Evolutionary conservation across 2,113 vertebrate genomes (phyloP).

Genomic region (Aspidoscelis tigris): DNA sequence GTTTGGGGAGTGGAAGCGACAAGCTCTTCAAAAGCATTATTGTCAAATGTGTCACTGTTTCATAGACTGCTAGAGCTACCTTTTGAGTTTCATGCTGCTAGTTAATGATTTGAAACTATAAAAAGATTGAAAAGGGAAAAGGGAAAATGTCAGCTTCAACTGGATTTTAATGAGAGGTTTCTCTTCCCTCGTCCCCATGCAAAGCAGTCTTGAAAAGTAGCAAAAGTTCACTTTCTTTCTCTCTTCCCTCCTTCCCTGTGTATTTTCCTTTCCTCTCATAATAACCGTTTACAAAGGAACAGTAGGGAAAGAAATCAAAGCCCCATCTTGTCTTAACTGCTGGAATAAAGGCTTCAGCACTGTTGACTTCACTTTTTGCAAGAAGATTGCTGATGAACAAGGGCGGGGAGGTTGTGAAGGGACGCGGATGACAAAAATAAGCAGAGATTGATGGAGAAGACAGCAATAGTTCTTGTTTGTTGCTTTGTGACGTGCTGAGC

Average conservation of each 20-base stretch:
- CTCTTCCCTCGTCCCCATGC: constrained; percentile 23
- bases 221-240: constrained; percentile 62
- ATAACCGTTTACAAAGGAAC: constrained; percentile 57
- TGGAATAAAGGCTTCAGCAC: constrained; percentile 36
- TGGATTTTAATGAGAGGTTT: constrained; percentile 81
- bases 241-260: background rate
- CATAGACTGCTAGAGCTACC: constrained; percentile 78
- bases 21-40: constrained; percentile 86
- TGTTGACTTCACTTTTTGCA: constrained; percentile 31
- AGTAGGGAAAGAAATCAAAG: constrained; percentile 52
- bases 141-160: constrained; percentile 76
- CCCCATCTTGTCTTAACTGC: constrained; percentile 17
- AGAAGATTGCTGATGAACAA: constrained; percentile 2
- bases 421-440: constrained; percentile 74
- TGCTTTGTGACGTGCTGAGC: constrained; percentile 80
- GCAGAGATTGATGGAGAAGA: constrained; percentile 77
- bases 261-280: constrained; percentile 44
- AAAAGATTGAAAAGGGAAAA: constrained; percentile 84
- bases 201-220: constrained; percentile 62
- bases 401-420: constrained; percentile 34
- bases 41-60: constrained; percentile 84
- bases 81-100: constrained; percentile 82
- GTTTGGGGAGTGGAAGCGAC: constrained; percentile 83
- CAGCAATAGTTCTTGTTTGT: constrained; percentile 77
- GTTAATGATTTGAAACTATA: constrained; percentile 84